Percentiles rank a stretch among this genome's conserved stretches.
Conservation (phyloP, 2,113 vertebrate species). For the Microcebus murinus region DNA sequence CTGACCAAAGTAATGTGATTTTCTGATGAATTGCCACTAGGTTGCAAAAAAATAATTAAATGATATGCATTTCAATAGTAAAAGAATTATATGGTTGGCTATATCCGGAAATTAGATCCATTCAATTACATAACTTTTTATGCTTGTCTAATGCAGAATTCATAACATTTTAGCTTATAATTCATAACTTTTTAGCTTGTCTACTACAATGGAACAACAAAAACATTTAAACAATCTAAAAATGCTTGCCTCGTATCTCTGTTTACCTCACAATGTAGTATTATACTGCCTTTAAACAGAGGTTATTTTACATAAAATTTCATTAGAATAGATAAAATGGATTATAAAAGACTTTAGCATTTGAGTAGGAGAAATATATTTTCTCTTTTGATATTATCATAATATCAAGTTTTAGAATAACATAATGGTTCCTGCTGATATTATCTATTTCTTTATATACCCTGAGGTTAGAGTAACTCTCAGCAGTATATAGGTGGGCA, state of each 20-base stretch:
- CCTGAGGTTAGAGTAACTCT: background rate
- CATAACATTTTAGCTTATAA: background rate
- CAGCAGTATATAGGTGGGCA: background rate
- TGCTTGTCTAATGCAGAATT: background rate
- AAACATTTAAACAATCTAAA: background rate
- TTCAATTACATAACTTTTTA: background rate
- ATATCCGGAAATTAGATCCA: constrained; percentile 13
- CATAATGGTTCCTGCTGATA: background rate
- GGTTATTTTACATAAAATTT: background rate
- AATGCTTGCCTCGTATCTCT: background rate
- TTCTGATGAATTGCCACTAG: background rate
- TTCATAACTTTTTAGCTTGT: background rate
- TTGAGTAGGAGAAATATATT: background rate
- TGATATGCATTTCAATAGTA: constrained; percentile 30
- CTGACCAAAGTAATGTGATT: background rate
- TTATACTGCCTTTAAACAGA: background rate
- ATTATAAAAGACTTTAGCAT: background rate
- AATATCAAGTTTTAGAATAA: background rate
- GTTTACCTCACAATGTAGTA: background rate
- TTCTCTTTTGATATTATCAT: background rate
- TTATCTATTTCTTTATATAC: background rate
- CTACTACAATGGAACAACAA: background rate
- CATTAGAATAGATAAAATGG: background rate
- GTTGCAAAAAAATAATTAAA: background rate
- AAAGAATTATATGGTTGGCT: constrained; percentile 43